Conservation (phyloP, 2,888 invertebrate species). For the Troglohyphantes excavatus region DNA sequence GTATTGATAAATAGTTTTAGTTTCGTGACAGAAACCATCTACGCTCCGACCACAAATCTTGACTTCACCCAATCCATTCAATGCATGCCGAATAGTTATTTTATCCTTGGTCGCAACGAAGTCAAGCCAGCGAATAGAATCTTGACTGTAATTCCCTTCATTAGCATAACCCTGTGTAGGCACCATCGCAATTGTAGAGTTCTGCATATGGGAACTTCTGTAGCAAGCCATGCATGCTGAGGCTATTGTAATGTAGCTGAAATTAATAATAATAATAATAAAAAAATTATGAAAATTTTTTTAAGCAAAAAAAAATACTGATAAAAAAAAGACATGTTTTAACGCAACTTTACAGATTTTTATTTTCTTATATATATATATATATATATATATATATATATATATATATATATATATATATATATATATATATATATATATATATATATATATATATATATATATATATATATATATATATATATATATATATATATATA, state of each 20-base stretch:
- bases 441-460: no score
- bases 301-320: not conserved
- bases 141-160: not conserved
- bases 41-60: conserved; percentile 67
- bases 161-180: conserved; percentile 67
- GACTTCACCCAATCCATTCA: conserved; percentile 61
- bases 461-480: no score
- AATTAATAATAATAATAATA: not conserved
- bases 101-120: conserved; percentile 48
- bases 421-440: no score
- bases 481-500: no score
- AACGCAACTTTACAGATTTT: no score
- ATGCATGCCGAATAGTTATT: conserved; percentile 39
- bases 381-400: not conserved
- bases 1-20: conserved; percentile 76
- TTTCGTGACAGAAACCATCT: conserved; percentile 72
- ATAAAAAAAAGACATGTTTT: not conserved
- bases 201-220: conserved; percentile 56
- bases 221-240: conserved; percentile 73
- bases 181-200: conserved; percentile 71
- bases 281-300: not conserved
- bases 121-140: conserved; percentile 73
- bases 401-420: no score
- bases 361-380: no score
- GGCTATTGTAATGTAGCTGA: conserved; percentile 76